phyloP scores from a whole-genome alignment of 53 echinoderm and acorn worm species.

The Holothuria leucospilota region DNA sequence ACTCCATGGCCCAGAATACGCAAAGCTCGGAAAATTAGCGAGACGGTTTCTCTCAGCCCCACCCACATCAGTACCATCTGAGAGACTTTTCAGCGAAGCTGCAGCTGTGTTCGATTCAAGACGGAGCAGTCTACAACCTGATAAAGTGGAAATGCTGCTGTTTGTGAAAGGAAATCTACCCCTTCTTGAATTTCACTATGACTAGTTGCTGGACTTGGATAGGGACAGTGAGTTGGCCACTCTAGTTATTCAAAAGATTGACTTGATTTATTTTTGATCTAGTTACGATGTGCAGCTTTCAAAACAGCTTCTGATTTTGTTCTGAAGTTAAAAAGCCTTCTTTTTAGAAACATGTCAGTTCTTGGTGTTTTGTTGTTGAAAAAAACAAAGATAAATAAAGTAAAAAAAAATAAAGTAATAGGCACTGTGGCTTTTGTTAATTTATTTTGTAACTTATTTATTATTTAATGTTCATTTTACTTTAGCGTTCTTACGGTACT shows the following conservation, averaged over 20 bases:
- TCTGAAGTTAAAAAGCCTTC: no score
- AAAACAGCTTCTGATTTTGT: no score
- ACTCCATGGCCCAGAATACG: not conserved
- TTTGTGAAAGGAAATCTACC: slow-evolving; percentile 6
- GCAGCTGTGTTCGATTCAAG: not conserved
- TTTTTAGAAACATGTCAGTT: no score
- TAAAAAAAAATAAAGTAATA: no score
- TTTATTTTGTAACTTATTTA: no score
- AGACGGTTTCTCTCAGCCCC: slow-evolving; percentile 9
- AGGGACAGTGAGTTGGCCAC: not conserved
- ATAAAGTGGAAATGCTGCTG: slow-evolving; percentile 7
- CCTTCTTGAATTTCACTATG: slow-evolving; percentile 1
- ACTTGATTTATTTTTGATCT: not conserved
- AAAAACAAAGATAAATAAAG: no score
- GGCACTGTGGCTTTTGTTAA: no score
- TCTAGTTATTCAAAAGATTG: not conserved
- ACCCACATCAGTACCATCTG: not conserved
- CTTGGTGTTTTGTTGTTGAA: no score
- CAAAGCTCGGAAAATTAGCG: slow-evolving; percentile 27
- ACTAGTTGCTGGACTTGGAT: slow-evolving; percentile 22
- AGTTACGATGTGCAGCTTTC: not conserved
- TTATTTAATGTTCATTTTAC: no score
- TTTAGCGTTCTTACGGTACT: no score
- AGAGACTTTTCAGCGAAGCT: slow-evolving; percentile 1
- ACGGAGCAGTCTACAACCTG: slow-evolving; percentile 14